Percentiles rank a stretch among this genome's conserved stretches.
Evolutionary conservation across 2,797 vertebrate genomes (phyloP).

Genomic region (Characodon lateralis): DNA sequence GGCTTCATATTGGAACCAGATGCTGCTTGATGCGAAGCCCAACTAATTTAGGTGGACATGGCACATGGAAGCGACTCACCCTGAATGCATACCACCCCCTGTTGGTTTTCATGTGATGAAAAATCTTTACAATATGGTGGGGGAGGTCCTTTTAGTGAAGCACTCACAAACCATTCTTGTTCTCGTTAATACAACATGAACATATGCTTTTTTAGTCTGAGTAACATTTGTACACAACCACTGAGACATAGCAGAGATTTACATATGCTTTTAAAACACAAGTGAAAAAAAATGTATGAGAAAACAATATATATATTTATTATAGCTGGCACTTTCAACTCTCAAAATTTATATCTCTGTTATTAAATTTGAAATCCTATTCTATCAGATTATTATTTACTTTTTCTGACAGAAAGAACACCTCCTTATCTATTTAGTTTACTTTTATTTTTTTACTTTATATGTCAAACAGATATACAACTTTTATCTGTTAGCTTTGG

Average conservation of each 20-base stretch:
- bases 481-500: slow-evolving; percentile 1
- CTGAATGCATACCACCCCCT: slow-evolving; percentile 84
- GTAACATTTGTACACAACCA: slow-evolving; percentile 30
- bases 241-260: slow-evolving; percentile 30
- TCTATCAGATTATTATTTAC: neutral
- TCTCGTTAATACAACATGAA: slow-evolving; percentile 38
- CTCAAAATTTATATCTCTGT: slow-evolving; percentile 50
- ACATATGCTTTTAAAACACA: slow-evolving; percentile 17
- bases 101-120: slow-evolving; percentile 84
- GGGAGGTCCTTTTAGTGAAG: slow-evolving; percentile 65
- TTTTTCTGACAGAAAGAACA: slow-evolving; percentile 32
- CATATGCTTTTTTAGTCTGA: slow-evolving; percentile 32
- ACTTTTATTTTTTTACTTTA: slow-evolving; percentile 31
- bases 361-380: slow-evolving; percentile 39
- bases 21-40: slow-evolving; percentile 85
- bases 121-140: slow-evolving; percentile 76
- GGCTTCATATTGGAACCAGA: slow-evolving; percentile 88
- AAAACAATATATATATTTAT: slow-evolving; percentile 38
- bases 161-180: slow-evolving; percentile 49
- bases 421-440: slow-evolving; percentile 15
- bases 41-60: slow-evolving; percentile 87
- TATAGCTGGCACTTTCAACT: slow-evolving; percentile 30
- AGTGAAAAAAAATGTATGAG: neutral
- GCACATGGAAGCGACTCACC: slow-evolving; percentile 84
- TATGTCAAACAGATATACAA: slow-evolving; percentile 25